Evolutionary conservation across 2,888 invertebrate species (phyloP).

Genomic region (Liposcelis brunnea): DNA sequence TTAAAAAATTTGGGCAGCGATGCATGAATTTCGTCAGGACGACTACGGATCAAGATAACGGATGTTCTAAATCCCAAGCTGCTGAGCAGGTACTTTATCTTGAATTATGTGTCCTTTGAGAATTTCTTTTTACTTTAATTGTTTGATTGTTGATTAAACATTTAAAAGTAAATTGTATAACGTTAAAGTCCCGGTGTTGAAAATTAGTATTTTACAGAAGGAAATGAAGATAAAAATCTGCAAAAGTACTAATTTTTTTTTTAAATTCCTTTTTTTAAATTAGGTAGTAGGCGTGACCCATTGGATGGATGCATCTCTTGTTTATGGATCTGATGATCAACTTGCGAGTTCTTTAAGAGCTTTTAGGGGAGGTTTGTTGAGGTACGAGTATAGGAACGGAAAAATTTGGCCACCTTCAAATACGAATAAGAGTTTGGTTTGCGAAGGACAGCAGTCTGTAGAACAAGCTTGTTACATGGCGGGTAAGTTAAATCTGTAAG

Average conservation of each 20-base stretch:
- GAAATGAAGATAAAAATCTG: too few species aligned
- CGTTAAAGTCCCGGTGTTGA: neutral
- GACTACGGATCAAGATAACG: constrained; percentile 36
- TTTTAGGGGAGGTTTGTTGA: constrained; percentile 19
- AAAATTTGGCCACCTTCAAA: constrained; percentile 52
- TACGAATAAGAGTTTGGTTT: constrained; percentile 49
- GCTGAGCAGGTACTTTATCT: constrained; percentile 66
- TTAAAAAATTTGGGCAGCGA: constrained; percentile 19
- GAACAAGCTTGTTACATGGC: constrained; percentile 59
- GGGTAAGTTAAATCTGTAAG: constrained; percentile 34
- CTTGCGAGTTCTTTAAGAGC: constrained; percentile 18
- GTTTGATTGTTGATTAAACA: neutral
- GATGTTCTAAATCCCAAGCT: constrained; percentile 42
- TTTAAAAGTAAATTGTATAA: constrained; percentile 1
- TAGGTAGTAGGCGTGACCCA: constrained; percentile 20
- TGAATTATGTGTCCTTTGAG: neutral
- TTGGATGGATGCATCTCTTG: constrained; percentile 21
- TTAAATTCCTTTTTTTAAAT: too few species aligned
- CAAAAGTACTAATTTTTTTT: too few species aligned
- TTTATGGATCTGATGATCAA: constrained; percentile 19
- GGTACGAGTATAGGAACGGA: constrained; percentile 41
- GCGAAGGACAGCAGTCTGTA: constrained; percentile 40
- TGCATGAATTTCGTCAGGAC: constrained; percentile 21
- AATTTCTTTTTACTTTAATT: constrained; percentile 1
- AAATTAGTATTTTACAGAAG: neutral